phyloP scores from a whole-genome alignment of 30 jellyfish, hydroid and myxozoan species.

The Turritopsis dohrnii region DNA sequence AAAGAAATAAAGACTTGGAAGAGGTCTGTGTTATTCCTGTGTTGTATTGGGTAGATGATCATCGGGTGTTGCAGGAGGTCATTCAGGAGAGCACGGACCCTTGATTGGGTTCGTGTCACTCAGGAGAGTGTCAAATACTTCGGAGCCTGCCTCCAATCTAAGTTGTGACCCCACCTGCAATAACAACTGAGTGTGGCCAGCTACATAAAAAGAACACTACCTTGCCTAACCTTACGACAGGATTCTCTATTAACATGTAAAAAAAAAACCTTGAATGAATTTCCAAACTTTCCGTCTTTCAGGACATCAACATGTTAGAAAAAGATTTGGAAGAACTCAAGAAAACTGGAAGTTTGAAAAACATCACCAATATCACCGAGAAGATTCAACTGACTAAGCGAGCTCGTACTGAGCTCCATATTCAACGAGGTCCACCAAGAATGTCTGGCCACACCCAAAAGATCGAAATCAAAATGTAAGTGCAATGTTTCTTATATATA shows the following conservation, averaged over 20 bases:
- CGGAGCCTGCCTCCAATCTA: too few relatives aligned
- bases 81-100: too few relatives aligned
- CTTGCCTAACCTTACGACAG: too few relatives aligned
- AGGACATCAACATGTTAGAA: slow-evolving; percentile 56
- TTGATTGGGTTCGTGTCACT: too few relatives aligned
- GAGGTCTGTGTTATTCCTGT: slow-evolving; percentile 20
- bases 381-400: slow-evolving; percentile 76
- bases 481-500: too few relatives aligned
- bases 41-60: too few relatives aligned
- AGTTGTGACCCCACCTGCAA: too few relatives aligned
- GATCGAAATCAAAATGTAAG: slow-evolving; percentile 34
- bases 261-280: background rate
- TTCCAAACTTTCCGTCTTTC: background rate
- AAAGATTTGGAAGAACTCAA: slow-evolving; percentile 55
- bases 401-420: slow-evolving; percentile 91
- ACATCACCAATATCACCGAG: slow-evolving; percentile 57
- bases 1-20: slow-evolving; percentile 26
- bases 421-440: slow-evolving; percentile 81
- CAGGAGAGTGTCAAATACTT: too few relatives aligned
- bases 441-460: background rate
- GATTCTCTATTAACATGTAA: too few relatives aligned
- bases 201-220: too few relatives aligned
- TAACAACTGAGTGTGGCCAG: too few relatives aligned
- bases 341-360: slow-evolving; percentile 38
- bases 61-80: too few relatives aligned